phyloP scores from a whole-genome alignment of 2,797 vertebrate genomes.

The Manis crassicaudata region DNA sequence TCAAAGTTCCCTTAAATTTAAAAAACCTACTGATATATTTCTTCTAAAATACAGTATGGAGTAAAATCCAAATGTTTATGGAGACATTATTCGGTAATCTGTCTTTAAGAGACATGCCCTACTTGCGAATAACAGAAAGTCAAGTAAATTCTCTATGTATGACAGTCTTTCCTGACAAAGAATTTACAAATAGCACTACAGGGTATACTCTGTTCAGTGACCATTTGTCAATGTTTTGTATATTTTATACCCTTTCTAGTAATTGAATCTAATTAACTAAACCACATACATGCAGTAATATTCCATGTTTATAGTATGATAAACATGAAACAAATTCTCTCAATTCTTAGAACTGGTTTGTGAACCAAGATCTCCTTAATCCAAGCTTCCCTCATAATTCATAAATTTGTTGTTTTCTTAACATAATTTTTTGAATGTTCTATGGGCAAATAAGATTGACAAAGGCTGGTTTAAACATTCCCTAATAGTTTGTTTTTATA shows the following conservation, averaged over 20 bases:
- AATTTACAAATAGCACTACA: not conserved
- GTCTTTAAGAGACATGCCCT: not conserved
- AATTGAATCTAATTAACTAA: not conserved
- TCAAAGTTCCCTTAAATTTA: not conserved
- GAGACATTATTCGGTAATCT: not conserved
- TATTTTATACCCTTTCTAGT: not conserved
- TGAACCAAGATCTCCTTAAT: not conserved
- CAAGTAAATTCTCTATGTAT: not conserved
- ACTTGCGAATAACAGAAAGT: not conserved
- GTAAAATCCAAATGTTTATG: not conserved
- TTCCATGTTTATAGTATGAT: not conserved
- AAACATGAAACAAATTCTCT: not conserved
- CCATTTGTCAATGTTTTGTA: not conserved
- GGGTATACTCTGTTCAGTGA: not conserved
- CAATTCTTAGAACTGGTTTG: conserved; percentile 22
- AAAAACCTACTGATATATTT: not conserved
- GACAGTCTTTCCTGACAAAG: not conserved
- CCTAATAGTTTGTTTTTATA: not conserved
- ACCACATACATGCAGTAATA: not conserved
- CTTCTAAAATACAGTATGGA: not conserved
- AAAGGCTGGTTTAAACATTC: conserved; percentile 30
- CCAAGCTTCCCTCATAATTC: not conserved
- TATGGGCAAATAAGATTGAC: not conserved
- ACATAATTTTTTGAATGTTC: conserved; percentile 23
- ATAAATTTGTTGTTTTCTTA: not conserved